phyloP scores from a whole-genome alignment of 2,797 vertebrate genomes.

The Pipistrellus nathusii region DNA sequence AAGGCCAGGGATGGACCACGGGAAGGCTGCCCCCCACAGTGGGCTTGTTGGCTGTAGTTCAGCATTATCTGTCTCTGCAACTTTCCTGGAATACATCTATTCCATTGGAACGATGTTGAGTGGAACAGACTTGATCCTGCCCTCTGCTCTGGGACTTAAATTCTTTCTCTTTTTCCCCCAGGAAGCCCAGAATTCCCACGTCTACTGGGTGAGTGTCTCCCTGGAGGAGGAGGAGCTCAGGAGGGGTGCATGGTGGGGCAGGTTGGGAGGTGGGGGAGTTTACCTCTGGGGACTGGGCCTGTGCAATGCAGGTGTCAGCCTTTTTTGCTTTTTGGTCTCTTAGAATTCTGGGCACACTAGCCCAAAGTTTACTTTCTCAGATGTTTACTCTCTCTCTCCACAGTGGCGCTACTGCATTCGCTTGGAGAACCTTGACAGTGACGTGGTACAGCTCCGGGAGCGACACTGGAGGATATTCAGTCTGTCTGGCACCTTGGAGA shows the following conservation, averaged over 20 bases:
- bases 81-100: neutral
- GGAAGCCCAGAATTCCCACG: constrained; percentile 99
- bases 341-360: constrained; percentile 2
- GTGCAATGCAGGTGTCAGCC: neutral
- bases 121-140: constrained; percentile 46
- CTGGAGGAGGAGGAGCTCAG: neutral
- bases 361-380: neutral
- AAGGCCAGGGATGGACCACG: neutral
- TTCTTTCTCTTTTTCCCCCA: constrained; percentile 85
- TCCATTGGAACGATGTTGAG: constrained; percentile 22
- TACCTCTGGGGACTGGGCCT: neutral
- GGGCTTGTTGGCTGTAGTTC: neutral
- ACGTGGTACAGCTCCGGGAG: constrained; percentile 97
- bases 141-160: constrained; percentile 41
- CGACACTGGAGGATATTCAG: constrained; percentile 99
- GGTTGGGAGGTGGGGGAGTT: neutral
- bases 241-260: neutral
- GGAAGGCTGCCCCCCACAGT: neutral
- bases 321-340: constrained; percentile 30
- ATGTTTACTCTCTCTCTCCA: neutral
- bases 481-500: constrained; percentile 97
- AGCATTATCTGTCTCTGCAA: neutral
- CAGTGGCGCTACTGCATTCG: constrained; percentile 99
- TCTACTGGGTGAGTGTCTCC: constrained; percentile 96
- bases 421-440: constrained; percentile 95